These are phyloP conservation scores for Tetraodon nigroviridis DNA, from an alignment of 2,113 vertebrate species.

Conservation along the genomic window DNA sequence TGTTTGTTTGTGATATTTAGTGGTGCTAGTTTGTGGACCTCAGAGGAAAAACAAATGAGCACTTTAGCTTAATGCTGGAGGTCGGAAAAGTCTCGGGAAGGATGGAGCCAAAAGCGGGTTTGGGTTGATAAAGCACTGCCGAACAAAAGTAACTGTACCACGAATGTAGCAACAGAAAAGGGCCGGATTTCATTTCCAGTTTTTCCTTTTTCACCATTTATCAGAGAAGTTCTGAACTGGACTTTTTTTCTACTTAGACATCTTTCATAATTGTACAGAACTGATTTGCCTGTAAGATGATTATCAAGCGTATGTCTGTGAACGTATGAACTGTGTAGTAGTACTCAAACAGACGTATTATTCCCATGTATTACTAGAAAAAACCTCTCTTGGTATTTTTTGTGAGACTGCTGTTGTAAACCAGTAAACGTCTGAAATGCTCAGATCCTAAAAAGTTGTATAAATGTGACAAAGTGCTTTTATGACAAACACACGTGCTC, in stretches of 20 bases:
- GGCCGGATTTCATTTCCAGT: constrained; percentile 46
- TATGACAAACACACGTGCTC: not conserved
- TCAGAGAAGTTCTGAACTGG: constrained; percentile 14
- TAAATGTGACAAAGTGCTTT: constrained; percentile 44
- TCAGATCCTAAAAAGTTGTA: constrained; percentile 34
- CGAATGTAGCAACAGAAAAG: constrained; percentile 62
- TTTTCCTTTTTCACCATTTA: constrained; percentile 30
- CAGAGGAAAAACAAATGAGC: not conserved
- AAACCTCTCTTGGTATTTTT: constrained; percentile 32
- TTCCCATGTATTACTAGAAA: constrained; percentile 28
- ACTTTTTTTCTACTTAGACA: constrained; percentile 52
- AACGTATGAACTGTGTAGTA: constrained; percentile 50
- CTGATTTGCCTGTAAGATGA: constrained; percentile 27
- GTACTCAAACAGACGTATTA: constrained; percentile 31
- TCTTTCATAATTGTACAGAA: constrained; percentile 37
- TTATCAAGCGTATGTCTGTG: constrained; percentile 36
- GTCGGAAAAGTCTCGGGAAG: not conserved
- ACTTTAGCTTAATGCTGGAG: constrained; percentile 1
- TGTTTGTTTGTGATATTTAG: not conserved
- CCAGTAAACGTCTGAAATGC: constrained; percentile 34
- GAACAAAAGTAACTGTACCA: constrained; percentile 20
- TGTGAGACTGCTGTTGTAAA: constrained; percentile 27
- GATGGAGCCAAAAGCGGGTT: constrained; percentile 16
- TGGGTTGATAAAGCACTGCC: constrained; percentile 21
- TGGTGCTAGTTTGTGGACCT: constrained; percentile 1